Evolutionary conservation across 2,888 invertebrate species (phyloP), one percentile per base, ranked within the genome.

Genomic region (Chrysomela aeneicollis): DNA sequence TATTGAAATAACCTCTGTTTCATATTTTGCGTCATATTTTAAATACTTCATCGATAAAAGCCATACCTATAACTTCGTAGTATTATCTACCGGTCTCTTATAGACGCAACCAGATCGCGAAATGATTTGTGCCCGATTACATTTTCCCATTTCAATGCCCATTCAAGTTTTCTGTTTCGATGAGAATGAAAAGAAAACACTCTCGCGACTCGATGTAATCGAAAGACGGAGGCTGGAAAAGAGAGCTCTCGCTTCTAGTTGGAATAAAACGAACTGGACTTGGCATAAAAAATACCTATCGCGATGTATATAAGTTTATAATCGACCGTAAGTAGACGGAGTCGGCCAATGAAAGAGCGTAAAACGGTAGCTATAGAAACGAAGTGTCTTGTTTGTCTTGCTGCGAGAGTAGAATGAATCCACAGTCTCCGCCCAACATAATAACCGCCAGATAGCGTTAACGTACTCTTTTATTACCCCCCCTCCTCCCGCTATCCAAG

Each of bases 351-450:
- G 81, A 78, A 78, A 77, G 74, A 72, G 81, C 81, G 82, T 82
- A 83, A 80, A 80, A 76, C 82, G 81, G 82, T 83, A 83, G 83
- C 82, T 83, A 82, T 83, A 83, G 82, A 81, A 83, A 81, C 82
- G 76, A 76, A 78, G 74, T 74, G 78, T 71, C 77, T 78, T 78
- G 77, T 78, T 78, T 77, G 77, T 78, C 79, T 80, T 82, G 82
- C 82, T 82, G 81, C 78, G 80, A 79, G 81, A 81, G 79, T 78
- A 78, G 80, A 81, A 82, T 81, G 81, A 81, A 80, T 80, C 80
- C 79, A 69, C 72, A 76, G 77, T 76, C 80, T 77, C 78, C 82
- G 82, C 82, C 83, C 79, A 77, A n/a, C n/a, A n/a, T n/a, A n/a
- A n/a, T n/a, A 71, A 72, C 73, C 69, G 70, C 72, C 69, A 73